phyloP scores from a whole-genome alignment of 2,797 vertebrate species.

The Micropoecilia bifurca region DNA sequence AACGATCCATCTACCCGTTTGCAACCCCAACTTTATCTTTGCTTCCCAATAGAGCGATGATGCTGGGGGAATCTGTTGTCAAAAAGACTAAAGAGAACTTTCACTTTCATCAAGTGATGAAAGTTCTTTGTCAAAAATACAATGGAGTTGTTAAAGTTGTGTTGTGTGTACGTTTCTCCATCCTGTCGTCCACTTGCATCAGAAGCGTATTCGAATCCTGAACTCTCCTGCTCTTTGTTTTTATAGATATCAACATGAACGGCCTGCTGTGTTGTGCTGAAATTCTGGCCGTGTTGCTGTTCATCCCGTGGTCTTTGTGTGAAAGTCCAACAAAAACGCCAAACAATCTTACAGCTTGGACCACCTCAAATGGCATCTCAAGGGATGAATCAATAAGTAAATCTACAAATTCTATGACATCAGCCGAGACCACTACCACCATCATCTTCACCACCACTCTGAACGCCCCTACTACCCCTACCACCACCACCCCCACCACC shows the following conservation, averaged over 20 bases:
- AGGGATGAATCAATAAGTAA: accelerated
- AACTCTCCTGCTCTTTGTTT: conserved; percentile 4
- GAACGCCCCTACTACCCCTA: too few species aligned
- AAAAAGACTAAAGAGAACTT: not conserved
- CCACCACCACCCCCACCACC: too few species aligned
- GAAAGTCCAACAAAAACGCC: accelerated
- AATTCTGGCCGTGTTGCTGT: conserved; percentile 21
- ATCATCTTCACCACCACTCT: too few species aligned
- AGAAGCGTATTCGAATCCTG: not conserved
- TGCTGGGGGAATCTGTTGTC: not conserved
- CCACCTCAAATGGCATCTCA: accelerated
- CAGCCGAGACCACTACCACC: too few species aligned
- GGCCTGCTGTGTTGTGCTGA: conserved; percentile 22
- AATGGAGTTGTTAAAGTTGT: not conserved
- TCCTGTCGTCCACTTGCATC: not conserved
- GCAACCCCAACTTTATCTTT: not conserved
- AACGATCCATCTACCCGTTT: not conserved
- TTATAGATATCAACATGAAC: conserved; percentile 62
- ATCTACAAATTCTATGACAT: too few species aligned
- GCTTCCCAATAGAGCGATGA: not conserved
- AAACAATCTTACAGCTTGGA: accelerated
- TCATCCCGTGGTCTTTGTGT: not conserved
- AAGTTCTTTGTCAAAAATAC: not conserved
- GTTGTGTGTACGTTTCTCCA: not conserved
- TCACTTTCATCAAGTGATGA: not conserved